Evolutionary conservation across 2,113 vertebrate species (phyloP), one percentile per base, ranked within the genome.

Genomic region (Sorex fumeus): DNA sequence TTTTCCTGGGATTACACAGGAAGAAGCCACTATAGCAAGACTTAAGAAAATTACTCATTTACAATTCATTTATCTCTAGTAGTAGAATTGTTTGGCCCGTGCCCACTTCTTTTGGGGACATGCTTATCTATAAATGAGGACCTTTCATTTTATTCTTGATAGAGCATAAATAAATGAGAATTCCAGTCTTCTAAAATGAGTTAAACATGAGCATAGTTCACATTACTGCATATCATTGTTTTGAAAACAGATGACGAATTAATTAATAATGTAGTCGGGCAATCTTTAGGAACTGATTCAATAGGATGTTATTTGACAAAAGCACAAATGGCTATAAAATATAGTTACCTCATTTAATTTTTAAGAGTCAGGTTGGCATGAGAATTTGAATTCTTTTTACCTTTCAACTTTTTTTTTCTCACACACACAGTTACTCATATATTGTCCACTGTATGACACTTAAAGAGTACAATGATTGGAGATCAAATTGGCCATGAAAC

Each of bases 231-330:
- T 88, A 64, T 80, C 28, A 57, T 32, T 90, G 9, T 84, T 93
- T 76, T 53, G 36, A 60, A 43, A 16, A n/a, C 23, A 88, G 72
- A 90, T 40, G 66, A 43, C 77, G 71, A 85, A 62, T 80, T 93
- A 83, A 77, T 86, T 84, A 32, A 53, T 82, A 82, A 76, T 36
- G 10, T 76, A 84, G 79, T 81, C 84, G 87, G 43, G 88, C 25
- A 60, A 57, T 75, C 45, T 60, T 84, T 62, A 77, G 53, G 30
- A 32, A 80, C 76, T 96, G 80, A 90, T 91, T 94, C 77, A 80
- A 23, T 13, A 27, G 57, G 53, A 80, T 1, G 9, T 47, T 94
- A 53, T 76, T 86, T 86, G 88, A 74, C 45, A 92, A 91, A 83
- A 34, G 50, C 12, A 18, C 53, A 75, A 40, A 32, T 40, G 57